Base-by-base conservation (phyloP, 2,113 vertebrate genomes). In the Pachyramphus minor region DNA sequence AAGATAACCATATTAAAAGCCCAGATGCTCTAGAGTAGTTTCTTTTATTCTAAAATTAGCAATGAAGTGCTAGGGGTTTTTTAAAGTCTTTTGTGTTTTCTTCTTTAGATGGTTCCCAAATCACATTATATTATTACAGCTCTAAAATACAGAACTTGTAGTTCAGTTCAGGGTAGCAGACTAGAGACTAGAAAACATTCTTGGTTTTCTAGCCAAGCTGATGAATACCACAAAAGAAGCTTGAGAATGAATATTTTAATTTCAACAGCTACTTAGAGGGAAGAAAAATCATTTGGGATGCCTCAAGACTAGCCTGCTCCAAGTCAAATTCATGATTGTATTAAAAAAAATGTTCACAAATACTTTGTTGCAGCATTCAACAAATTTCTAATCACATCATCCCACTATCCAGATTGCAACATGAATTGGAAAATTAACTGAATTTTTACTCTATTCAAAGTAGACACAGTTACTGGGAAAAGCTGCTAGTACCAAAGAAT, bases 51-150 rank as follows among this genome's bases (percentile, higher is more conserved):
- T 18, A 76, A 84, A 89, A 56, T 33, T 50, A 56, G 4, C 6
- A 31, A 49, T n/a, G 49, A 71, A 62, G 2, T 4, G 8, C 5
- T 31, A 8, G 0, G 1, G 0, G 39, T 3, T 27, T 89, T n/a
- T 4, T 6, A 49, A 45, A 39, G 42, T 47, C 15, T 69, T 68
- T 55, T 22, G 8, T 52, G 5, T 11, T 50, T 76, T 56, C 10
- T 30, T 66, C 28, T 33, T 15, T 5, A 62, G 23, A 10, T 39
- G 5, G 59, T 35, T 50, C 13, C 56, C 13, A 53, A 84, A 91
- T 22, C 2, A 35, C 8, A 11, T 33, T 25, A 17, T 50, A 50
- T 80, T 66, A 59, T 83, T 72, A 20, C 11, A 63, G 19, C 41
- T 6, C 47, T n/a, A 33, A 75, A 62, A 56, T 21, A 33, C 5